Conservation (phyloP, 2,113 vertebrate species). For the Nansenia antarctica region DNA sequence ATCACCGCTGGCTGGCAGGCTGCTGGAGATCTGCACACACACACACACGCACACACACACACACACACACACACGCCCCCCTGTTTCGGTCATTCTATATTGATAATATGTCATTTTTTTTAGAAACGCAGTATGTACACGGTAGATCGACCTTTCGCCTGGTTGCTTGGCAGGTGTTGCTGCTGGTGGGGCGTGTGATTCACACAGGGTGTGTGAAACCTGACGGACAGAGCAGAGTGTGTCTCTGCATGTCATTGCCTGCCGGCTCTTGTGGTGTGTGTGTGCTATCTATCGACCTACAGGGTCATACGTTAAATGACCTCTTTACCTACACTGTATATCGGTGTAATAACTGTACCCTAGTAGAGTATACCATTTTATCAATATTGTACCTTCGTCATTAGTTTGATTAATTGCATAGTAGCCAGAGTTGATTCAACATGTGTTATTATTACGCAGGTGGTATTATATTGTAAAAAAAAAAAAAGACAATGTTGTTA, state of each 20-base stretch:
- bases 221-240: conserved; percentile 36
- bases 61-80: conserved; percentile 12
- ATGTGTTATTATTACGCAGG: too few species aligned
- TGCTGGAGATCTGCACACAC: background rate
- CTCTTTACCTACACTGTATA: too few species aligned
- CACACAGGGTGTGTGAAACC: conserved; percentile 1
- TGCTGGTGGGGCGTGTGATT: too few species aligned
- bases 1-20: background rate
- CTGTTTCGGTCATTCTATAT: background rate
- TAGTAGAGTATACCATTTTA: too few species aligned
- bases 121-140: conserved; percentile 19
- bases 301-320: too few species aligned
- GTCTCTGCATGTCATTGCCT: conserved; percentile 57
- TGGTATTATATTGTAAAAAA: too few species aligned
- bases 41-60: background rate
- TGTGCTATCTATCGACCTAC: too few species aligned
- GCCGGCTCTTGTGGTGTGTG: conserved; percentile 43
- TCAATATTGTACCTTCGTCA: too few species aligned
- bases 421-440: too few species aligned
- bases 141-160: conserved; percentile 21
- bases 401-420: too few species aligned
- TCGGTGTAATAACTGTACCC: too few species aligned
- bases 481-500: too few species aligned
- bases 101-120: conserved; percentile 33
- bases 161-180: conserved; percentile 34